Evolutionary conservation across 2,797 vertebrate species (phyloP), one percentile per base, ranked within the genome.

Genomic region (Sebastes trivittatus): DNA sequence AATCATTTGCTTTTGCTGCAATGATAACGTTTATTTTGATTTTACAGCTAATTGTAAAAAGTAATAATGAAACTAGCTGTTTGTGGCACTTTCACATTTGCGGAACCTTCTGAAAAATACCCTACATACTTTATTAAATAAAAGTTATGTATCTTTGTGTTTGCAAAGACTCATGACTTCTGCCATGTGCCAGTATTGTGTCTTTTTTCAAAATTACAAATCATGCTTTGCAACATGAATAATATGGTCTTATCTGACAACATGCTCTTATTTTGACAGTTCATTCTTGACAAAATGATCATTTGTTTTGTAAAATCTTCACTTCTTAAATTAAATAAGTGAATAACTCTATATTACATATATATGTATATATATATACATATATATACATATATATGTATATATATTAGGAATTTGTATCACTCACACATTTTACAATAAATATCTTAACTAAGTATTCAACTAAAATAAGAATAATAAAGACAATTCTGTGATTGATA

Each of bases 51-150:
- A 11, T 0, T 5, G 3, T 69, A n/a, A 79, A 77, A 30, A 65
- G n/a, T 81, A 18, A 84, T 11, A 84, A 49, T 10, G 69, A 82
- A 87, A 82, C 34, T 49, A 38, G 20, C 56, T 1, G 42, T 49
- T 20, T 3, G 16, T 5, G 67, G 2, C 3, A 1, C 52, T 36
- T 70, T 55, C 22, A 74, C 36, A 68, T 69, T 80, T 25, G 1
- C 56, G 25, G 2, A 61, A 9, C 2, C 1, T 5, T 18, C 14
- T 54, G 6, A 9, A 11, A 18, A 18, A 11, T 2, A 20, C 3
- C 42, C 42, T 49, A 49, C 42, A 20, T 49, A 49, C 16, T 49
- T 49, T 49, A 49, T 49, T 18, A 49, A 49, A 49, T 49, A 49
- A 49, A 18, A 20, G 18, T 49, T 18, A 49, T 49, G 42, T 18